Percentiles rank a stretch among this genome's conserved stretches.
These are phyloP conservation scores for Meta bourneti DNA, from an alignment of 2,888 invertebrate genomes.

Conservation along the genomic window DNA sequence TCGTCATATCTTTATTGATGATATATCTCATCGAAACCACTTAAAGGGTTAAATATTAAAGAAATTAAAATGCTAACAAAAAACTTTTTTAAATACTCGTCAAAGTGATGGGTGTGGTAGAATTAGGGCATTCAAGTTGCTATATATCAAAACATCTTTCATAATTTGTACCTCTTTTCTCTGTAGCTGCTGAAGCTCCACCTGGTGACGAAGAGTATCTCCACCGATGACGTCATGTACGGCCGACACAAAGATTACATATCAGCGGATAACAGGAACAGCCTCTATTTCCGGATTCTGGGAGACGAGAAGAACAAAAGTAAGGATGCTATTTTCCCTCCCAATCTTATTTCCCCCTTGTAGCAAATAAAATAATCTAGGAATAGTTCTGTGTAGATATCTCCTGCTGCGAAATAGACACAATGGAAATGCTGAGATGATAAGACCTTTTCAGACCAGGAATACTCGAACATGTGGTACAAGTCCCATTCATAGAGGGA, in stretches of 20 bases:
- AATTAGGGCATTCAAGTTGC: no score
- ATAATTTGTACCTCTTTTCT: background rate
- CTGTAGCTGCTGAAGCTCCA: slow-evolving; percentile 89
- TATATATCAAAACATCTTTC: no score
- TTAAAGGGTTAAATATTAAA: no score
- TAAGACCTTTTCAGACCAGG: background rate
- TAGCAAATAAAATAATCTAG: no score
- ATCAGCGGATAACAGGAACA: slow-evolving; percentile 87
- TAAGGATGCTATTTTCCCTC: slow-evolving; percentile 37
- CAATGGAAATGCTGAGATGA: background rate
- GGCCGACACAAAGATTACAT: slow-evolving; percentile 69
- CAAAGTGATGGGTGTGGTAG: no score
- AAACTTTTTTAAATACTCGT: no score
- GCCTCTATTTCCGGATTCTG: slow-evolving; percentile 91
- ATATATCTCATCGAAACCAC: no score
- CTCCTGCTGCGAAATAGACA: background rate
- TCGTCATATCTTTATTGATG: no score
- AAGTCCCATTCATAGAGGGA: no score
- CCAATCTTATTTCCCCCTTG: background rate
- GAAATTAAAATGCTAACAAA: no score
- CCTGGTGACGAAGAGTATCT: slow-evolving; percentile 87
- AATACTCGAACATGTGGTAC: no score
- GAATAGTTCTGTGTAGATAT: no score
- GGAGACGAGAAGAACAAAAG: slow-evolving; percentile 85
- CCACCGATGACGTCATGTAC: slow-evolving; percentile 75